Evolutionary conservation across 2,888 invertebrate genomes (phyloP).

Genomic region (Ctenicera cuprea): DNA sequence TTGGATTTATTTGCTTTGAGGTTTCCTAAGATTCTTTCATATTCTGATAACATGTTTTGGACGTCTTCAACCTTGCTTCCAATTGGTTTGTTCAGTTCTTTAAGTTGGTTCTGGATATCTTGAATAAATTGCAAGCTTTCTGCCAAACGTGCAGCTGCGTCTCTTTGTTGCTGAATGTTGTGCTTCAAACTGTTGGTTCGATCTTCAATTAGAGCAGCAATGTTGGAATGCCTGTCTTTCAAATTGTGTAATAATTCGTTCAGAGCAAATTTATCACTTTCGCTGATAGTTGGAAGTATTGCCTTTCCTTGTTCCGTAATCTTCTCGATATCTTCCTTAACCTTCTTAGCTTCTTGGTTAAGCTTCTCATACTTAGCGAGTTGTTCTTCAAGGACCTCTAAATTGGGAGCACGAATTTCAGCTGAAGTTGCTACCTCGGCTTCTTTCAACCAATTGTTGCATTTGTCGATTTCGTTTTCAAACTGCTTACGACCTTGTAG

Average conservation of each 20-base stretch:
- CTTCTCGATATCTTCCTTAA: conserved; percentile 83
- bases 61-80: conserved; percentile 93
- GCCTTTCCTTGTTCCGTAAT: conserved; percentile 87
- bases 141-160: conserved; percentile 86
- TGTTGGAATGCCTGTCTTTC: conserved; percentile 85
- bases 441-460: conserved; percentile 92
- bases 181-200: conserved; percentile 84
- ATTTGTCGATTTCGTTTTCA: conserved; percentile 87
- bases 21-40: conserved; percentile 86
- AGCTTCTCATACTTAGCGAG: conserved; percentile 89
- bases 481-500: conserved; percentile 87
- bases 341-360: conserved; percentile 82
- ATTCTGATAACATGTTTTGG: conserved; percentile 85
- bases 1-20: conserved; percentile 86
- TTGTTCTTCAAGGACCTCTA: conserved; percentile 91
- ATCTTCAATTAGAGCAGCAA: conserved; percentile 85
- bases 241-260: conserved; percentile 87
- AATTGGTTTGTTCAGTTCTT: conserved; percentile 89
- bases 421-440: conserved; percentile 90
- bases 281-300: conserved; percentile 86
- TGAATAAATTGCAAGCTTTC: conserved; percentile 88
- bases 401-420: conserved; percentile 86
- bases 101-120: conserved; percentile 88
- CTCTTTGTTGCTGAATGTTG: conserved; percentile 87
- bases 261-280: conserved; percentile 89